Evolutionary conservation across 2,888 invertebrate genomes (phyloP).

Genomic region (Acanthosepion pharaonis): DNA sequence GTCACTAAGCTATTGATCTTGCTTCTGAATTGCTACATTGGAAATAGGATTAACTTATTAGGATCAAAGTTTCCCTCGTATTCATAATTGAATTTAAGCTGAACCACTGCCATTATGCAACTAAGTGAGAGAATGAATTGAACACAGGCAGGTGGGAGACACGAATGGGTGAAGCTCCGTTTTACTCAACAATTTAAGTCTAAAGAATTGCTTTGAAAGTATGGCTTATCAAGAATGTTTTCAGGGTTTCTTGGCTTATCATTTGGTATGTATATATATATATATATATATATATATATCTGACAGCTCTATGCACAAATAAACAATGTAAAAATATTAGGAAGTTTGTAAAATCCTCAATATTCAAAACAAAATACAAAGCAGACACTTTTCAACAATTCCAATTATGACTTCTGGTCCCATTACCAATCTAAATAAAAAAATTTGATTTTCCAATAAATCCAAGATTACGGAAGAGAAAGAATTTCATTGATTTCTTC

Average conservation of each 20-base stretch:
- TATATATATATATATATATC: too few relatives aligned
- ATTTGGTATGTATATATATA: too few relatives aligned
- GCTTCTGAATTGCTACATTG: slow-evolving; percentile 1
- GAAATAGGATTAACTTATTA: slow-evolving; percentile 33
- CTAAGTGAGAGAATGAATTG: not conserved
- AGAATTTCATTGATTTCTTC: too few relatives aligned
- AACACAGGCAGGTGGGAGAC: slow-evolving; percentile 15
- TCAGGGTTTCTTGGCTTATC: not conserved
- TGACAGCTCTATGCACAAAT: too few relatives aligned
- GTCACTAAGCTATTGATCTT: slow-evolving; percentile 33
- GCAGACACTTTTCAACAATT: too few relatives aligned
- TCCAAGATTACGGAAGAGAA: too few relatives aligned
- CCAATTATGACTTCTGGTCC: too few relatives aligned
- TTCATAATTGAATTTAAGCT: slow-evolving; percentile 33
- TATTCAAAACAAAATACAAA: too few relatives aligned
- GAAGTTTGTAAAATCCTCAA: too few relatives aligned
- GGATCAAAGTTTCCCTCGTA: slow-evolving; percentile 18
- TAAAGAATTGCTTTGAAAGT: not conserved
- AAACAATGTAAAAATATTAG: too few relatives aligned
- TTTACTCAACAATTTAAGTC: not conserved
- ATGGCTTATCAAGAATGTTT: not conserved
- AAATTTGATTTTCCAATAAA: too few relatives aligned
- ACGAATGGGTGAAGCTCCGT: not conserved
- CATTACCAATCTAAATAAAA: too few relatives aligned
- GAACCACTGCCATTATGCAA: not conserved